Percentiles rank a stretch among this genome's conserved stretches.
phyloP scores from a whole-genome alignment of 2,888 invertebrate species.

The Chrysolina haemoptera region DNA sequence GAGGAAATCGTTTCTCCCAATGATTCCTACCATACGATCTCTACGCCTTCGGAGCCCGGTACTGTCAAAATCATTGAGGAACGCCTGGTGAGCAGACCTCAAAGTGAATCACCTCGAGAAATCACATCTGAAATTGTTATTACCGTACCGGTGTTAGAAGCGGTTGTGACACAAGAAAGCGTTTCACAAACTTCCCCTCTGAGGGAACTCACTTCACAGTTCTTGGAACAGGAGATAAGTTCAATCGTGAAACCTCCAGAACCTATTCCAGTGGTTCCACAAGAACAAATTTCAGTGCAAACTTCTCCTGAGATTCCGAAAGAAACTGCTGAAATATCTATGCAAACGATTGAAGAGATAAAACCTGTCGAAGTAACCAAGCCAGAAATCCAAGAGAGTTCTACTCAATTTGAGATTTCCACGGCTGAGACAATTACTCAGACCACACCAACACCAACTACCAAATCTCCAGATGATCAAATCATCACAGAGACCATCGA shows the following conservation, averaged over 20 bases:
- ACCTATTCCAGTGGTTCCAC: constrained; percentile 25
- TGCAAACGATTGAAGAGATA: constrained; percentile 74
- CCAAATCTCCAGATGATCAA: constrained; percentile 55
- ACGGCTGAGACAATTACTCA: constrained; percentile 68
- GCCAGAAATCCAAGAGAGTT: constrained; percentile 68
- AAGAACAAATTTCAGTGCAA: constrained; percentile 41
- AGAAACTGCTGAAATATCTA: constrained; percentile 69
- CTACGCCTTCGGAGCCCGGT: constrained; percentile 74
- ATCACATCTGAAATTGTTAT: constrained; percentile 69
- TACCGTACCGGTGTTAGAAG: constrained; percentile 75
- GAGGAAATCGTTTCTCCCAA: constrained; percentile 72
- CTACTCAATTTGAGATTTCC: constrained; percentile 70
- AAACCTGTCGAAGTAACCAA: constrained; percentile 57
- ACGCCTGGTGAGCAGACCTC: constrained; percentile 73
- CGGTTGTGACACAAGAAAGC: constrained; percentile 74
- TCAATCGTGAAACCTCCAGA: constrained; percentile 58
- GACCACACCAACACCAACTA: constrained; percentile 65
- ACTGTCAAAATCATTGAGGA: constrained; percentile 80
- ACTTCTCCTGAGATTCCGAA: constrained; percentile 57
- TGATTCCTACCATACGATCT: constrained; percentile 75
- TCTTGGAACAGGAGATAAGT: constrained; percentile 62
- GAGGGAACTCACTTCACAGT: constrained; percentile 50
- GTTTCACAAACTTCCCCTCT: constrained; percentile 76
- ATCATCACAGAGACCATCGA: constrained; percentile 63
- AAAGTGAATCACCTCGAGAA: constrained; percentile 73